Evolutionary conservation across 2,888 invertebrate genomes (phyloP).

Genomic region (Mythimna loreyi): DNA sequence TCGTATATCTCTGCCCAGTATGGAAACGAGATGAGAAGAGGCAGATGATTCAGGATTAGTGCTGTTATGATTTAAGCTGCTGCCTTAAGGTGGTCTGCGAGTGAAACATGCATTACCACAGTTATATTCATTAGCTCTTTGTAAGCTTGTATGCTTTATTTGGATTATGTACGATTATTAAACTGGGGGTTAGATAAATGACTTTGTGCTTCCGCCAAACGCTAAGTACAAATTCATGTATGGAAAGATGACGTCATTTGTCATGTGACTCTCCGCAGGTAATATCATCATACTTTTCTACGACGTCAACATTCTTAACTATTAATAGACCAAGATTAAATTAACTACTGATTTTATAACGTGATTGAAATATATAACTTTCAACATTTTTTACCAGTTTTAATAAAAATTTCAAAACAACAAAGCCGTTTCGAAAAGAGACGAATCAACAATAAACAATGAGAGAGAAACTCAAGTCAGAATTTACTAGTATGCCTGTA

Average conservation of each 20-base stretch:
- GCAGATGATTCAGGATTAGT: conserved; percentile 1
- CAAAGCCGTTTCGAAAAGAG: not conserved
- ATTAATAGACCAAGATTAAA: not conserved
- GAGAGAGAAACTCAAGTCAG: not conserved
- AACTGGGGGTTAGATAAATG: too few species aligned
- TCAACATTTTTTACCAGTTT: not conserved
- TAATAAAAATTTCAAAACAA: not conserved
- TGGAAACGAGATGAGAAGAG: conserved; percentile 31
- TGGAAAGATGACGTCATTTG: too few species aligned
- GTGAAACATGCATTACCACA: not conserved
- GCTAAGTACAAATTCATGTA: too few species aligned
- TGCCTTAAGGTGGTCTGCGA: not conserved
- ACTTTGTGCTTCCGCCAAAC: too few species aligned
- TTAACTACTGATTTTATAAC: not conserved
- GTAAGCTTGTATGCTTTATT: not conserved
- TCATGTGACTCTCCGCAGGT: too few species aligned
- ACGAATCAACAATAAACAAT: not conserved
- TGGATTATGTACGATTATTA: not conserved
- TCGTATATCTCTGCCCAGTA: conserved; percentile 18
- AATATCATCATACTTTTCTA: too few species aligned
- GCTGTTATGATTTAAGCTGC: conserved; percentile 8
- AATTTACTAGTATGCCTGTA: conserved; percentile 17
- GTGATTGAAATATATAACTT: not conserved
- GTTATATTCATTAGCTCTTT: not conserved
- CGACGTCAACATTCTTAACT: not conserved